phyloP scores from a whole-genome alignment of 2,888 invertebrate genomes.

The Leucozona laternaria region DNA sequence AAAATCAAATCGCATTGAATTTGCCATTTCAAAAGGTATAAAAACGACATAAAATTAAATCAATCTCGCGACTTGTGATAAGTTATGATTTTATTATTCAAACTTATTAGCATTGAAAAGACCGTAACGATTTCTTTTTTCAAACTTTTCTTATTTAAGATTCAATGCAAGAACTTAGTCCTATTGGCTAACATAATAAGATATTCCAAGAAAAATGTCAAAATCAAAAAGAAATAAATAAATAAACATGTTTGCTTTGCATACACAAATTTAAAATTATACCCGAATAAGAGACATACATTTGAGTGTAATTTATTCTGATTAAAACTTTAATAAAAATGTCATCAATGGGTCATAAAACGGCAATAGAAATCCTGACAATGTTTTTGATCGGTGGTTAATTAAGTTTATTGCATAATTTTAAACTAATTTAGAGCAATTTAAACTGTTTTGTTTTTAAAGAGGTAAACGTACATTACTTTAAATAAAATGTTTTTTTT shows the following conservation, averaged over 20 bases:
- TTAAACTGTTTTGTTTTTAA: background rate
- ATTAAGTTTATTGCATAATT: constrained; percentile 21
- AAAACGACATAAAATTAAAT: constrained; percentile 43
- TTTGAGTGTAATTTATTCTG: background rate
- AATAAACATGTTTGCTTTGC: background rate
- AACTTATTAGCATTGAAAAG: constrained; percentile 28
- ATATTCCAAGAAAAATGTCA: background rate
- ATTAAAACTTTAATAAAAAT: constrained; percentile 35
- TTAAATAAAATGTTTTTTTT: too few species aligned
- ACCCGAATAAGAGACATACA: background rate
- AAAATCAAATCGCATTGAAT: constrained; percentile 7
- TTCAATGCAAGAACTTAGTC: constrained; percentile 2
- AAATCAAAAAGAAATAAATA: background rate
- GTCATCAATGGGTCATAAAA: constrained; percentile 54
- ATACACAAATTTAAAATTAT: background rate
- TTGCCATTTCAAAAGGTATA: constrained; percentile 15
- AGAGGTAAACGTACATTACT: background rate
- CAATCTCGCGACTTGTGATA: background rate
- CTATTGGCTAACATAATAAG: background rate
- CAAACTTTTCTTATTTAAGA: background rate
- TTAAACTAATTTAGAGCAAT: background rate
- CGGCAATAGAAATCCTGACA: constrained; percentile 29
- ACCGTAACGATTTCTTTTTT: background rate
- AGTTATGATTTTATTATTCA: constrained; percentile 42
- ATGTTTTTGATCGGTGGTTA: constrained; percentile 38